Conservation (phyloP, 2,797 vertebrate genomes). For the Petrocephalus schoutedeni region DNA sequence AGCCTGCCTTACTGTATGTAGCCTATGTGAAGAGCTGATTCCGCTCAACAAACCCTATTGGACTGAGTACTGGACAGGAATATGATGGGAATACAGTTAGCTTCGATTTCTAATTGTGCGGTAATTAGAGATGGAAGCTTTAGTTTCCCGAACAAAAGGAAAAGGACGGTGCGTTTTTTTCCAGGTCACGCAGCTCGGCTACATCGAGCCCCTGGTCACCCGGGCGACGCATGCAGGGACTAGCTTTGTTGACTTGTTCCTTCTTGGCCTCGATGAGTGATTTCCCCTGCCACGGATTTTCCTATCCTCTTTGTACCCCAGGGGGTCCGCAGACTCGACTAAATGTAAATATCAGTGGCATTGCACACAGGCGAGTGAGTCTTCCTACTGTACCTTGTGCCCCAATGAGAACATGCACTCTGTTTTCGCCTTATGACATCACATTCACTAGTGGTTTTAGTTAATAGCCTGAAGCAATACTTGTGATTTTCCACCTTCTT, state of each 20-base stretch:
- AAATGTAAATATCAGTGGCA: not conserved
- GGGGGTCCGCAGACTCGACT: not conserved
- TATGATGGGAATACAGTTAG: constrained; percentile 5
- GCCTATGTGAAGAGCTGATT: not conserved
- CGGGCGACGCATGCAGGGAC: constrained; percentile 10
- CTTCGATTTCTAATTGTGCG: not conserved
- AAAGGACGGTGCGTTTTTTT: constrained; percentile 24
- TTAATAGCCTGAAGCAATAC: not conserved
- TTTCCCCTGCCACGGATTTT: not conserved
- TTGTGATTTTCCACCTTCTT: not conserved
- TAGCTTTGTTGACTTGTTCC: not conserved
- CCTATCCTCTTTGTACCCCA: not conserved
- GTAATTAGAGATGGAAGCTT: constrained; percentile 35
- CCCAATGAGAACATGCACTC: not conserved
- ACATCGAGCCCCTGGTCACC: constrained; percentile 23
- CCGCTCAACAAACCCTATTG: not conserved
- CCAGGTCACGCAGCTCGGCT: constrained; percentile 23
- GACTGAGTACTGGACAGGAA: not conserved
- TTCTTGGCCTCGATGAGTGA: constrained; percentile 9
- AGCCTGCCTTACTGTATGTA: not conserved
- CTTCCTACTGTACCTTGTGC: not conserved
- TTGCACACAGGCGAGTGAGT: not conserved
- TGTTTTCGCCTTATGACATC: not conserved
- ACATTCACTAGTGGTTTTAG: not conserved
- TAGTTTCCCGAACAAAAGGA: constrained; percentile 32